Evolutionary conservation across 1,140 invertebrate genomes (phyloP).

Genomic region (Lamellibrachia luymesi): DNA sequence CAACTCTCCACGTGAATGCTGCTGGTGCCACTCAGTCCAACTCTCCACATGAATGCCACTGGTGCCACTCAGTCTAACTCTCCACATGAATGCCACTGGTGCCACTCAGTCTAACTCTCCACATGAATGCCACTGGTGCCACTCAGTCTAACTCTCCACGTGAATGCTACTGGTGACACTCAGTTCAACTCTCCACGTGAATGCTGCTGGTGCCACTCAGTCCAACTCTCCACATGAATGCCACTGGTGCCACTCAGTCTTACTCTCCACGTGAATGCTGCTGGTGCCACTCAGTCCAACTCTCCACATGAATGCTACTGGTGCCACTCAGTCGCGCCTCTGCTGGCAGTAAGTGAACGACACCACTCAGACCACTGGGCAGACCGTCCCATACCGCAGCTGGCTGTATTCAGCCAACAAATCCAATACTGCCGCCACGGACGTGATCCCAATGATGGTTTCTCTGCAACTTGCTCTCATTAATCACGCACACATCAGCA

Average conservation of each 20-base stretch:
- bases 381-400: background rate
- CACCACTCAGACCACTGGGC: background rate
- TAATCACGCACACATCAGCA: background rate
- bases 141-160: background rate
- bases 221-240: background rate
- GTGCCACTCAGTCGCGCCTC: background rate
- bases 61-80: no score
- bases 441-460: background rate
- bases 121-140: background rate
- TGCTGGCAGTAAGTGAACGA: background rate
- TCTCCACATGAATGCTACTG: background rate
- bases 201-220: no score
- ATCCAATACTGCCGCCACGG: background rate
- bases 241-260: no score
- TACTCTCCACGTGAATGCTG: no score
- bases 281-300: no score
- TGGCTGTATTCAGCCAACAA: background rate
- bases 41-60: background rate
- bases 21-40: no score
- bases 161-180: no score
- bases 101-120: no score
- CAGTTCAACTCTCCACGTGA: no score
- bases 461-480: background rate
- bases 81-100: no score
- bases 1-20: no score